Base-by-base conservation (phyloP, 2,888 invertebrate genomes). In the Rhamphomyia laevipes region DNA sequence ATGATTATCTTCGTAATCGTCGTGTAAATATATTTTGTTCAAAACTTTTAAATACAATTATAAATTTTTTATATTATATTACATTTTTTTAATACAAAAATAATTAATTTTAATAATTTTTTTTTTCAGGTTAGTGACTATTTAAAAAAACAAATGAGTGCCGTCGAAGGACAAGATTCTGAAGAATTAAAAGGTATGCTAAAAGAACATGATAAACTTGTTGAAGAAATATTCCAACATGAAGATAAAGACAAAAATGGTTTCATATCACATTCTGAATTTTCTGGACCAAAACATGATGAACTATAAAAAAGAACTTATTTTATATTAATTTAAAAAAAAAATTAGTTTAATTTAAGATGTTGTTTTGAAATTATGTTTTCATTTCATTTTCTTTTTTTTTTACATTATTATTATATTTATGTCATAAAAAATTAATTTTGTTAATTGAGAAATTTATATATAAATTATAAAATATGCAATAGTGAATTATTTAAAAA, bases 221-320 rank as follows among this genome's bases (percentile, higher is more conserved):
- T 95, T 9, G 90, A 93, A 63, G 94, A 95, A 70, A 94, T 96
- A 64, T 95, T 96, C 81, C 89, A 91, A 66, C 93, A 94, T 67
- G 95, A 96, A 70, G 95, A 96, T 68, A 90, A 88, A 69, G 93
- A 96, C 72, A 91, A 90, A 70, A 94, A 96, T 64, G 95, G 95
- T 52, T 90, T 82, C 73, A 95, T 96, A 61, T 93, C 94, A 55
- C 90, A 91, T 72, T 88, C 87, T 45, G 95, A 96, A 72, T 96
- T 96, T 76, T 92, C 91, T 23, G 95, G 94, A 4, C 94, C 95
- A 15, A 95, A 96, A 68, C 95, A 95, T 71, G 96, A 96, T 69
- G 96, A 95, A 73, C 83, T 96, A 68, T 95, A 86, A n/a, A 16
- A 27, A 9, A 27, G 23, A 27, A 27, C 23, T 2, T 27, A n/a